These are phyloP conservation scores for Lordiphosa clarofinis DNA, from an alignment of 1,140 invertebrate species.

Conservation along the genomic window DNA sequence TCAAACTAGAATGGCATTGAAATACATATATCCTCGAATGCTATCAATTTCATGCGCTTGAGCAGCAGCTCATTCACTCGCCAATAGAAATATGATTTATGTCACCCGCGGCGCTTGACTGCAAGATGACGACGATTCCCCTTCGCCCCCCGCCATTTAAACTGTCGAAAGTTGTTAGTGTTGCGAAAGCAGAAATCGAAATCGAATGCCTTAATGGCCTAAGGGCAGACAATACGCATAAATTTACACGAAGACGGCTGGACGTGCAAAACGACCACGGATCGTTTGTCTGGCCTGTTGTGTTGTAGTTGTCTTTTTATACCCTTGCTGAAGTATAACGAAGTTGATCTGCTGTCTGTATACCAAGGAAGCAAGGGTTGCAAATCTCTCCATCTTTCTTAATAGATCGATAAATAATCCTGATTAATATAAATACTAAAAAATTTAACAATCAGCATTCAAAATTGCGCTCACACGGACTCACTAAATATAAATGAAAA, in stretches of 20 bases:
- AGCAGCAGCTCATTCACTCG: slow-evolving; percentile 12
- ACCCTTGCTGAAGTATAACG: neutral
- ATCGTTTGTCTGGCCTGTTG: slow-evolving; percentile 38
- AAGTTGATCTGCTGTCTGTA: too few species aligned
- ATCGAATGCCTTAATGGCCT: slow-evolving; percentile 73
- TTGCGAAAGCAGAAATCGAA: slow-evolving; percentile 71
- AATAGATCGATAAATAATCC: too few species aligned
- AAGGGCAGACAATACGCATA: slow-evolving; percentile 67
- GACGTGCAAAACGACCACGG: slow-evolving; percentile 22
- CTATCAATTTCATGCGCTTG: slow-evolving; percentile 42
- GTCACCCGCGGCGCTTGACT: slow-evolving; percentile 47
- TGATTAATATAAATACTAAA: too few species aligned
- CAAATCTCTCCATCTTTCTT: too few species aligned
- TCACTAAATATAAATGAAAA: too few species aligned
- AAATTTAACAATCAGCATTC: too few species aligned
- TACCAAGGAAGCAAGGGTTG: too few species aligned
- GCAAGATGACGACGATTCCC: slow-evolving; percentile 6
- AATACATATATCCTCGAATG: too few species aligned
- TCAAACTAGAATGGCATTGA: too few species aligned
- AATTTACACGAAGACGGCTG: slow-evolving; percentile 61
- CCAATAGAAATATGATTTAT: slow-evolving; percentile 66
- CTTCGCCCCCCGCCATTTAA: slow-evolving; percentile 31
- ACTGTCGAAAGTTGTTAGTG: slow-evolving; percentile 76
- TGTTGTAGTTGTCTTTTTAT: neutral
- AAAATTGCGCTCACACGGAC: too few species aligned